Conservation (phyloP, 2,113 vertebrate species). For the Ursus arctos region DNA sequence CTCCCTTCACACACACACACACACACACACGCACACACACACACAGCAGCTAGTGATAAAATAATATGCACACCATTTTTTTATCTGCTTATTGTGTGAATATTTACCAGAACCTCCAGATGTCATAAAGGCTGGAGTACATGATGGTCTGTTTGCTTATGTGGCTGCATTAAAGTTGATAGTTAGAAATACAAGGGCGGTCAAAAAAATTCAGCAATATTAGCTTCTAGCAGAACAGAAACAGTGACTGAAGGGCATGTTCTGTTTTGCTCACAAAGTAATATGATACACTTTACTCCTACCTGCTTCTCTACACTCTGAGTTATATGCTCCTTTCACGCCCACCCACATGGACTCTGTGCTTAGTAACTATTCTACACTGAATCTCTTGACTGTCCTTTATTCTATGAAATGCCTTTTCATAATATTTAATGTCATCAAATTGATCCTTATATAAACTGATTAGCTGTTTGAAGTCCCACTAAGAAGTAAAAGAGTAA, state of each 20-base stretch:
- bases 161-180: neutral
- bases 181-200: constrained; percentile 23
- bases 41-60: neutral
- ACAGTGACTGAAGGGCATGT: neutral
- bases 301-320: neutral
- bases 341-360: neutral
- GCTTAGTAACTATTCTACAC: neutral
- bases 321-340: neutral
- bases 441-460: neutral
- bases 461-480: neutral
- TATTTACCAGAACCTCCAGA: constrained; percentile 21
- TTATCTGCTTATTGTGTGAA: constrained; percentile 12
- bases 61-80: neutral
- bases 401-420: neutral
- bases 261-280: constrained; percentile 55
- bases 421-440: neutral
- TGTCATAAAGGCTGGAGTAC: neutral
- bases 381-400: neutral
- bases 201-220: constrained; percentile 38
- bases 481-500: neutral
- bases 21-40: neutral
- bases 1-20: neutral
- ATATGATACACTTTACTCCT: neutral
- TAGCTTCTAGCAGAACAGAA: neutral
- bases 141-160: neutral